phyloP scores from a whole-genome alignment of 2,797 vertebrate genomes.

The Girardinus metallicus region DNA sequence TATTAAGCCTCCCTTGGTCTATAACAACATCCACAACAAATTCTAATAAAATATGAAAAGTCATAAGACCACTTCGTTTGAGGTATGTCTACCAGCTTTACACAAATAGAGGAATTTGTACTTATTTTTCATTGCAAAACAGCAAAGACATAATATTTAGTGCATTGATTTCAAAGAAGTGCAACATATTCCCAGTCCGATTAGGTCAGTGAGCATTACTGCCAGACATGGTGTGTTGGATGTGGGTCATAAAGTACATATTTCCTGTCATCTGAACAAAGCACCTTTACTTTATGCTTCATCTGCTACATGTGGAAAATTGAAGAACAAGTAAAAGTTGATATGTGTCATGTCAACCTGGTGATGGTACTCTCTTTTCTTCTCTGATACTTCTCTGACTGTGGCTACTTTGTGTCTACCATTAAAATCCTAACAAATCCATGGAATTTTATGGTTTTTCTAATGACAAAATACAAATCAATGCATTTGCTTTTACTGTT shows the following conservation, averaged over 20 bases:
- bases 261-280: neutral
- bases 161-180: neutral
- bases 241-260: neutral
- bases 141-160: neutral
- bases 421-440: neutral
- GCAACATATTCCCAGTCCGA: neutral
- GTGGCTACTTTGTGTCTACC: too few species aligned
- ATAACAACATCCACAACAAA: too few species aligned
- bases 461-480: neutral
- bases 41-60: too few species aligned
- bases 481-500: neutral
- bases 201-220: too few species aligned
- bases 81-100: neutral
- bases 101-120: neutral
- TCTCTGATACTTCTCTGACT: too few species aligned
- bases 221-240: neutral
- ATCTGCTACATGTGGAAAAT: neutral
- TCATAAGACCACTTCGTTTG: neutral
- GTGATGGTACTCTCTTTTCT: neutral
- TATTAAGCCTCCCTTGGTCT: neutral
- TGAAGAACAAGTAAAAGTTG: neutral
- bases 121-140: neutral
- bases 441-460: neutral
- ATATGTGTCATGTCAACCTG: too few species aligned
- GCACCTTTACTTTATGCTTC: neutral